phyloP scores from a whole-genome alignment of 1,140 invertebrate species.

The Neoseiulus cucumeris region DNA sequence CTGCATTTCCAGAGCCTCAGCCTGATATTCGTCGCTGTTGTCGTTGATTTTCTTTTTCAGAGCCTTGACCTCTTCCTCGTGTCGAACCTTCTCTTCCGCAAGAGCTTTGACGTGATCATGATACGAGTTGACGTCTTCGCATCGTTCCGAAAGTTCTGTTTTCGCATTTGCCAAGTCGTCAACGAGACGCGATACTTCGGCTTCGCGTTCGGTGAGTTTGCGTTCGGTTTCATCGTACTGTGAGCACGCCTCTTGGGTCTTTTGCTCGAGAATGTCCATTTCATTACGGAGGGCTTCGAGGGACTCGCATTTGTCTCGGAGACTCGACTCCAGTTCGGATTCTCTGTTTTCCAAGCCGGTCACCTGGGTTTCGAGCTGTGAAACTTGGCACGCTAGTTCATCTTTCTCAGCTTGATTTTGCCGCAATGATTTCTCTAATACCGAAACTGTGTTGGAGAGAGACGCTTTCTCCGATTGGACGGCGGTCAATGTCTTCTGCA shows the following conservation, averaged over 20 bases:
- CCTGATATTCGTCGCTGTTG: constrained; percentile 6
- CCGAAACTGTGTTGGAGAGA: too few species aligned
- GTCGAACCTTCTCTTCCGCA: constrained; percentile 2
- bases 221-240: constrained; percentile 5
- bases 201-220: not conserved
- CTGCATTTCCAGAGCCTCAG: constrained; percentile 2
- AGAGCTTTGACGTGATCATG: constrained; percentile 10
- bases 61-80: not conserved
- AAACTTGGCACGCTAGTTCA: too few species aligned
- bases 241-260: constrained; percentile 4
- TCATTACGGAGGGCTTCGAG: not conserved
- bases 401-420: not conserved
- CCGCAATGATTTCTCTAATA: not conserved
- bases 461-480: not conserved
- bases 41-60: not conserved
- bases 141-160: not conserved
- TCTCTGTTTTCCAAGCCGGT: not conserved
- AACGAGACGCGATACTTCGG: not conserved
- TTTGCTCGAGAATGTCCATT: not conserved
- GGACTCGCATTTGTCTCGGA: not conserved
- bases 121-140: constrained; percentile 8
- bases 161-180: not conserved
- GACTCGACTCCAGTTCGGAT: not conserved
- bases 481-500: not conserved
- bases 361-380: not conserved